phyloP scores from a whole-genome alignment of 2,113 vertebrate species.

The Panthera tigris region DNA sequence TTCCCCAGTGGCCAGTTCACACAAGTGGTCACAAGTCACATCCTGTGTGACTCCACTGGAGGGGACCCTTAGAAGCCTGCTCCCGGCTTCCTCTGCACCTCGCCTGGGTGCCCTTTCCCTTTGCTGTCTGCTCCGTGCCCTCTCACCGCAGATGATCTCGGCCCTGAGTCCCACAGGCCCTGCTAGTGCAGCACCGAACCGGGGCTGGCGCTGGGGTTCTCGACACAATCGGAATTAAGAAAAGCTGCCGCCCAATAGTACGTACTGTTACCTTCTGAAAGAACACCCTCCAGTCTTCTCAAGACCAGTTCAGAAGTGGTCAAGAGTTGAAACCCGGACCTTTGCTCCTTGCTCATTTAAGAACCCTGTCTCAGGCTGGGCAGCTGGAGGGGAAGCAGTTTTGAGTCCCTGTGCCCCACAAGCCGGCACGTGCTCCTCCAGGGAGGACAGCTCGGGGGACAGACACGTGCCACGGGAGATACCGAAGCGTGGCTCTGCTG shows the following conservation, averaged over 20 bases:
- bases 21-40: fast-evolving
- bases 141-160: not conserved
- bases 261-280: not conserved
- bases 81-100: not conserved
- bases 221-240: not conserved
- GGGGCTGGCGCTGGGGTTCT: not conserved
- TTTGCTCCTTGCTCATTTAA: too few species aligned
- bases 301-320: not conserved
- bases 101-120: fast-evolving
- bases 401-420: not conserved
- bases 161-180: not conserved
- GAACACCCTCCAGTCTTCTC: not conserved
- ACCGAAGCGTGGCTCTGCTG: not conserved
- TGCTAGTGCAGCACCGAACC: not conserved
- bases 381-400: not conserved
- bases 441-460: not conserved
- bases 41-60: not conserved
- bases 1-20: not conserved
- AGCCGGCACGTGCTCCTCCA: not conserved
- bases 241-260: not conserved
- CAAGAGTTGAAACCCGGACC: not conserved
- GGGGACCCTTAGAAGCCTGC: not conserved
- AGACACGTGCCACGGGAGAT: not conserved
- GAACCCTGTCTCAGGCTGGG: not conserved
- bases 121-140: not conserved